A percentile compares a stretch with the other conserved stretches of the same genome.
These are phyloP conservation scores for Phataginus tetradactyla DNA, from an alignment of 2,797 vertebrate species.

Conservation along the genomic window DNA sequence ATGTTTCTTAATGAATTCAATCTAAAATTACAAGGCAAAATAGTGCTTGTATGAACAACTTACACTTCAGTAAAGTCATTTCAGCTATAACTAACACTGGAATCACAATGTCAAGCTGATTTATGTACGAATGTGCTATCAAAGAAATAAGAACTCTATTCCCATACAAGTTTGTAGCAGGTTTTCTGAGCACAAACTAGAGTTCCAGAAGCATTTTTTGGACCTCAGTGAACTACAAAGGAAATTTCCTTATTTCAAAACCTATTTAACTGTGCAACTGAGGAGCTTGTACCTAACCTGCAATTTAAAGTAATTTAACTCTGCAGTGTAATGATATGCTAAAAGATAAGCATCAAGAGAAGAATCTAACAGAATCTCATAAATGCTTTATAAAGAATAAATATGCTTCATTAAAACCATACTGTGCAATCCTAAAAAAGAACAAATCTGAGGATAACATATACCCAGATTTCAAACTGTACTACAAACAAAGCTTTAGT, in stretches of 20 bases:
- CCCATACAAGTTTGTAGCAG: background rate
- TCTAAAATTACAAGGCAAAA: conserved; percentile 27
- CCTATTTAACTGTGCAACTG: background rate
- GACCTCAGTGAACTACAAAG: background rate
- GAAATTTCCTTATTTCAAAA: conserved; percentile 40
- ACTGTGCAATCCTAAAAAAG: too few species aligned
- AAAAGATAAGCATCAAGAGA: conserved; percentile 1
- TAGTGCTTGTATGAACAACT: background rate
- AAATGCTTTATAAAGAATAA: background rate
- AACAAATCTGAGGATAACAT: too few species aligned
- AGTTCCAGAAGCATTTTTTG: conserved; percentile 1
- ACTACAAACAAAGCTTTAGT: too few species aligned
- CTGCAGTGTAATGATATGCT: background rate
- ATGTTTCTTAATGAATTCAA: conserved; percentile 24
- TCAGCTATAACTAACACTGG: background rate
- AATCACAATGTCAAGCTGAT: background rate
- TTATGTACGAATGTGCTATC: background rate
- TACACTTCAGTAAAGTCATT: conserved; percentile 7
- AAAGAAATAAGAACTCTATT: background rate
- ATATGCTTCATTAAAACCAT: conserved; percentile 29
- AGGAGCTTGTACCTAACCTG: background rate
- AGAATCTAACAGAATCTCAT: background rate
- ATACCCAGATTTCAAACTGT: too few species aligned
- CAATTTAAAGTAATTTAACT: background rate
- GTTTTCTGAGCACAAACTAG: conserved; percentile 10